Evolutionary conservation across 2,797 vertebrate species (phyloP).

Genomic region (Hypotaenidia okinawae): DNA sequence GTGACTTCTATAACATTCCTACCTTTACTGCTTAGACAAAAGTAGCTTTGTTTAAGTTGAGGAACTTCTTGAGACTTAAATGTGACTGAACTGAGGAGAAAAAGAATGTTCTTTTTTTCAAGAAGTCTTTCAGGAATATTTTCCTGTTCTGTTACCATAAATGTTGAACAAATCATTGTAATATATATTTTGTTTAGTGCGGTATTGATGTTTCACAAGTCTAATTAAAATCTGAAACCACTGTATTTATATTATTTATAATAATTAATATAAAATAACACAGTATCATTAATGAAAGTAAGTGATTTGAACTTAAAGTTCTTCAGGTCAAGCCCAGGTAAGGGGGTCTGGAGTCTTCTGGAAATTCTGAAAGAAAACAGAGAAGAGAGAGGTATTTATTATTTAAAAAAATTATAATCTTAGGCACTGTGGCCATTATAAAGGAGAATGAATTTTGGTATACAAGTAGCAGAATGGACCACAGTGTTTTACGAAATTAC

Average conservation of each 20-base stretch:
- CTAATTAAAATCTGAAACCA: constrained; percentile 26
- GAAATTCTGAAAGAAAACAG: constrained; percentile 25
- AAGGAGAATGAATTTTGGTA: not conserved
- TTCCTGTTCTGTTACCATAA: not conserved
- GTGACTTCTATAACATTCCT: constrained; percentile 33
- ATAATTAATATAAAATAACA: not conserved
- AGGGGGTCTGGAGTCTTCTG: not conserved
- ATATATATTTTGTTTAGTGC: not conserved
- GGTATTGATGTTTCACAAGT: not conserved
- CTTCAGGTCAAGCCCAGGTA: not conserved
- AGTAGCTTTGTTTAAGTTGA: constrained; percentile 47
- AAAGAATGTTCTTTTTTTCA: not conserved
- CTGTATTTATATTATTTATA: constrained; percentile 5
- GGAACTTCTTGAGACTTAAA: not conserved
- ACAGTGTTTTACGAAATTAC: not conserved
- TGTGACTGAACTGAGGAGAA: not conserved
- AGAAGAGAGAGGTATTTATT: not conserved
- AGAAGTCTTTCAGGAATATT: constrained; percentile 5
- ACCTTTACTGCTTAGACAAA: constrained; percentile 19
- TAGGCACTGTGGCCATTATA: not conserved
- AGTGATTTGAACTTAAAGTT: not conserved
- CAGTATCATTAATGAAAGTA: not conserved
- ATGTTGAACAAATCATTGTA: not conserved
- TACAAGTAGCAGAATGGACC: not conserved
- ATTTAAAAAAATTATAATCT: not conserved